These are phyloP conservation scores for Phaethornis superciliosus DNA, from an alignment of 2,113 vertebrate species.

Conservation along the genomic window DNA sequence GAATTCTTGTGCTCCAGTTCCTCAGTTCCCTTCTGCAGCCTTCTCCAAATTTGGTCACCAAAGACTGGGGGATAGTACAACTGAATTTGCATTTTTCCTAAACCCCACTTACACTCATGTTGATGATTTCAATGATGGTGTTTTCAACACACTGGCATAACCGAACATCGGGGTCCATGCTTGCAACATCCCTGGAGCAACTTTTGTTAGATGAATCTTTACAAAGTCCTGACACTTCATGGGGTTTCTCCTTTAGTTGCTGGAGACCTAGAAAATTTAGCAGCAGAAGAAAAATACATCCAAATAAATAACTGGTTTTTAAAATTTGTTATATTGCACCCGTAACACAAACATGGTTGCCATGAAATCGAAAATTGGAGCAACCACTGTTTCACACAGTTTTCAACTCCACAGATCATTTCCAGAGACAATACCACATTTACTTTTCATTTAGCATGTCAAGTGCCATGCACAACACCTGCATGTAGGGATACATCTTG, in stretches of 20 bases:
- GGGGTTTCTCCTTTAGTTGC: constrained; percentile 89
- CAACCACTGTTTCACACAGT: background rate
- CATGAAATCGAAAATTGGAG: background rate
- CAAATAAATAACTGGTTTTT: background rate
- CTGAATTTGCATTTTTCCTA: constrained; percentile 37
- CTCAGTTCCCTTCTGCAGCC: background rate
- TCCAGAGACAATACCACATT: background rate
- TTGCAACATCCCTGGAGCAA: constrained; percentile 77
- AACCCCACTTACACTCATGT: constrained; percentile 86
- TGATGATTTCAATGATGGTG: constrained; percentile 94
- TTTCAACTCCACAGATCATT: background rate
- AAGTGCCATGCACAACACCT: background rate
- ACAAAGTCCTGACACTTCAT: constrained; percentile 70
- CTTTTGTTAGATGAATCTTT: constrained; percentile 78
- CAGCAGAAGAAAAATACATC: background rate
- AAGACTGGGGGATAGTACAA: background rate
- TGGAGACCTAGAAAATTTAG: constrained; percentile 83
- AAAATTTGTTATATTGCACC: background rate
- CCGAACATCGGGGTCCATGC: constrained; percentile 90
- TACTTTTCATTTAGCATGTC: background rate
- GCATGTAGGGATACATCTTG: background rate
- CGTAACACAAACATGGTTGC: rapidly evolving
- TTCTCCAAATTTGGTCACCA: constrained; percentile 6
- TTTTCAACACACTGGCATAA: constrained; percentile 93
- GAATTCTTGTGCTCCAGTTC: background rate